Evolutionary conservation across 2,113 vertebrate genomes (phyloP), one percentile per base, ranked within the genome.

Genomic region (Rhineura floridana): DNA sequence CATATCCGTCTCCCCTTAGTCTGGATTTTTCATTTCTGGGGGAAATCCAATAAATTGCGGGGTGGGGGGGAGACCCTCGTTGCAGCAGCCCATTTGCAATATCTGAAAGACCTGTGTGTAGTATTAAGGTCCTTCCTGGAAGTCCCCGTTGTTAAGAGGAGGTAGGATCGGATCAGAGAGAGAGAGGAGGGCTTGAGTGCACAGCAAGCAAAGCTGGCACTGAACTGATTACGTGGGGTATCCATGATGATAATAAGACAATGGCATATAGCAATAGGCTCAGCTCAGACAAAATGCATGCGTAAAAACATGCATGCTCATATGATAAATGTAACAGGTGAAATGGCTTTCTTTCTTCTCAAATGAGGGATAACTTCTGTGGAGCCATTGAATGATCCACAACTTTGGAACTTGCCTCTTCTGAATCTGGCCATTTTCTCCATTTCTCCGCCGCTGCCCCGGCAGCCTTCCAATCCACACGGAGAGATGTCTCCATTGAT

Each of bases 311-410:
- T 42, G 55, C 6, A 4, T 59, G 55, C 21, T 25, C 10, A n/a
- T 70, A 36, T 44, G 39, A 44, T 19, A 44, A 44, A 21, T 44
- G 23, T 23, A 44, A 75, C 72, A 25, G 1, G 39, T 42, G 23
- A 44, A 72, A 3, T 33, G 67, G 15, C 21, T 19, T 59, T 59
- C n/a, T 13, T 36, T 70, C 6, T 72, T 36, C 36, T 36, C 36
- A 15, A 36, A 7, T 36, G 36, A 39, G n/a, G 15, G 33, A 15
- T 17, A 39, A 21, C 17, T n/a, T n/a, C n/a, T n/a, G n/a, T n/a
- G n/a, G n/a, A n/a, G n/a, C n/a, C n/a, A n/a, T n/a, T n/a, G 5
- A n/a, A 5, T 0, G 0, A 13, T 23, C 63, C 39, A 81, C 7
- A 69, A 78, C 67, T 4, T 25, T 4, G 1, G 0, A 0, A 3